These are phyloP conservation scores for Mamestra brassicae DNA, from an alignment of 2,888 invertebrate genomes.

Conservation along the genomic window DNA sequence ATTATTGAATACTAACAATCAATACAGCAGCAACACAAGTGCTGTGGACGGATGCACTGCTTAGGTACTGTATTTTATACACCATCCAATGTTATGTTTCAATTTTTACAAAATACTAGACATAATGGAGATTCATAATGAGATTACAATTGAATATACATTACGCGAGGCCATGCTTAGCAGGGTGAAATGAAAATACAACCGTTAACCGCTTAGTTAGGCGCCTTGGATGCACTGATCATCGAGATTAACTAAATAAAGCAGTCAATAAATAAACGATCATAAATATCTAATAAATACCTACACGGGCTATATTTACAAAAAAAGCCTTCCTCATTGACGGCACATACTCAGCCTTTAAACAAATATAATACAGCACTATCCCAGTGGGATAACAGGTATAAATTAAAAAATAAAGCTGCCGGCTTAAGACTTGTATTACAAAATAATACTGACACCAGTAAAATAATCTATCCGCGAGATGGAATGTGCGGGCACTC, in stretches of 20 bases:
- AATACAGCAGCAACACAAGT: slow-evolving; percentile 50
- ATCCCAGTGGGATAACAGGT: slow-evolving; percentile 89
- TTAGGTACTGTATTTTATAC: slow-evolving; percentile 76
- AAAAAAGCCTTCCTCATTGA: slow-evolving; percentile 86
- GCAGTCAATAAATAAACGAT: slow-evolving; percentile 91
- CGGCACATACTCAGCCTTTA: slow-evolving; percentile 88
- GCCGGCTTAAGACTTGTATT: slow-evolving; percentile 89
- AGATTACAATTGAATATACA: slow-evolving; percentile 87
- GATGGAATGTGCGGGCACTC: slow-evolving; percentile 87
- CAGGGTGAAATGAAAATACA: slow-evolving; percentile 88
- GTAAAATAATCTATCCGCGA: slow-evolving; percentile 87
- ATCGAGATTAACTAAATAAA: slow-evolving; percentile 89
- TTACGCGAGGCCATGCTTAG: slow-evolving; percentile 88
- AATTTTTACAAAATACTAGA: slow-evolving; percentile 84
- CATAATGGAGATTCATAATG: slow-evolving; percentile 88
- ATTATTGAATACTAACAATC: slow-evolving; percentile 63
- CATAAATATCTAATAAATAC: slow-evolving; percentile 92
- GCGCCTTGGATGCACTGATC: slow-evolving; percentile 80
- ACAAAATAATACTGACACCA: slow-evolving; percentile 91
- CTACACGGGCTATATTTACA: slow-evolving; percentile 91
- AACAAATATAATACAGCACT: slow-evolving; percentile 90
- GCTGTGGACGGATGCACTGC: slow-evolving; percentile 68
- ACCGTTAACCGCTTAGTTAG: slow-evolving; percentile 86
- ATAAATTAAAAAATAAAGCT: slow-evolving; percentile 91
- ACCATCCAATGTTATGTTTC: slow-evolving; percentile 88